These are phyloP conservation scores for Hypotaenidia philippensis DNA, from an alignment of 2,797 vertebrate genomes.

Conservation along the genomic window DNA sequence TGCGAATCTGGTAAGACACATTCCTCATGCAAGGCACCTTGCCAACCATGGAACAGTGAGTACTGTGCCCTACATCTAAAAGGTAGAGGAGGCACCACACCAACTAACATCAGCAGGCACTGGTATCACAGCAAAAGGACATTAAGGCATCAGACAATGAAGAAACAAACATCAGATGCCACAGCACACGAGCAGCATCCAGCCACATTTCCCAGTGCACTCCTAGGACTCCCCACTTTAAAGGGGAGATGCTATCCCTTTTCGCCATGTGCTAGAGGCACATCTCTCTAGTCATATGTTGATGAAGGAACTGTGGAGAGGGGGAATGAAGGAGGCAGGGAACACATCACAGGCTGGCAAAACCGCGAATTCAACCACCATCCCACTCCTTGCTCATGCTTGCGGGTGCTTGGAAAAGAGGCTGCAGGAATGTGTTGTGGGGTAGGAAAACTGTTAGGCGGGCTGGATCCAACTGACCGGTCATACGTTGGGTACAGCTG, in stretches of 20 bases:
- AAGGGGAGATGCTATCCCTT: background rate
- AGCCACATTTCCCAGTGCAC: background rate
- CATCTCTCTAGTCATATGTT: background rate
- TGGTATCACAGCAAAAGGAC: background rate
- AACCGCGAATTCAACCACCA: background rate
- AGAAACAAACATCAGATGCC: background rate
- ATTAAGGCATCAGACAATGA: background rate
- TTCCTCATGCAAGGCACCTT: background rate
- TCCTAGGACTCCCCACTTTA: background rate
- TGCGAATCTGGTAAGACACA: background rate
- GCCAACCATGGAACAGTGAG: background rate
- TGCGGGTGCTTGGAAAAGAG: background rate
- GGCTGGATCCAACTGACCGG: background rate
- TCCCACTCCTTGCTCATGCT: slow-evolving; percentile 2
- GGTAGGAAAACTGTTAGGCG: background rate
- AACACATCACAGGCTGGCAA: background rate
- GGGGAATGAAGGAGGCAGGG: background rate
- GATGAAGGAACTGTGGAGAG: background rate
- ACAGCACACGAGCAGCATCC: background rate
- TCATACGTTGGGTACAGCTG: background rate
- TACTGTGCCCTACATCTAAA: background rate
- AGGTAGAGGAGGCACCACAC: background rate
- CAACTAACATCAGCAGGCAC: background rate
- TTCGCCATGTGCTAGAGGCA: background rate
- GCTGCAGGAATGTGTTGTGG: background rate